These are phyloP conservation scores for Blennius ocellaris DNA, from an alignment of 2,113 vertebrate species.

Conservation along the genomic window DNA sequence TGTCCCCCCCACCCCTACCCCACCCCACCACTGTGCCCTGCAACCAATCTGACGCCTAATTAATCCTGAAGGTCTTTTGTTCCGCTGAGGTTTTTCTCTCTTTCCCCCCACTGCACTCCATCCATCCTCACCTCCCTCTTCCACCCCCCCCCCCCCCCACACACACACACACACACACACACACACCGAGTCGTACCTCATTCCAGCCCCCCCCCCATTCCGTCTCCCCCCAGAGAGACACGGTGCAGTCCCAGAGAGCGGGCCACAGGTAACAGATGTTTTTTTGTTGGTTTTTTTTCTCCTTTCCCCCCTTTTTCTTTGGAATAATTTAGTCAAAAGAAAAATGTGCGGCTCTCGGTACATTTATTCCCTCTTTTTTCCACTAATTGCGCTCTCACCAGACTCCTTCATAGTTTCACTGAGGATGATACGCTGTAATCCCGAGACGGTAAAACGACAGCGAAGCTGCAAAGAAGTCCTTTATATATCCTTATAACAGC, in stretches of 20 bases:
- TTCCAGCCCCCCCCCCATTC: constrained; percentile 53
- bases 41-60: constrained; percentile 87
- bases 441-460: constrained; percentile 1
- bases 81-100: constrained; percentile 78
- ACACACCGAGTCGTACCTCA: constrained; percentile 23
- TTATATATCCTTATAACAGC: background rate
- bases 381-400: constrained; percentile 44
- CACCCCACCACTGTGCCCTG: constrained; percentile 67
- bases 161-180: constrained; percentile 18
- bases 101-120: constrained; percentile 68
- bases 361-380: constrained; percentile 42
- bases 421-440: background rate
- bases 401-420: constrained; percentile 17
- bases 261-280: constrained; percentile 64
- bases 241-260: constrained; percentile 49
- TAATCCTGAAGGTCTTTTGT: constrained; percentile 87
- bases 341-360: constrained; percentile 24
- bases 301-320: constrained; percentile 1
- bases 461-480: background rate
- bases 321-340: constrained; percentile 45
- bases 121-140: constrained; percentile 67
- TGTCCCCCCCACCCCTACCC: constrained; percentile 8
- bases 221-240: constrained; percentile 50
- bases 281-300: constrained; percentile 15
- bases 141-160: constrained; percentile 2